These are phyloP conservation scores for Cotesia congregata DNA, from an alignment of 2,888 invertebrate species.

Conservation along the genomic window DNA sequence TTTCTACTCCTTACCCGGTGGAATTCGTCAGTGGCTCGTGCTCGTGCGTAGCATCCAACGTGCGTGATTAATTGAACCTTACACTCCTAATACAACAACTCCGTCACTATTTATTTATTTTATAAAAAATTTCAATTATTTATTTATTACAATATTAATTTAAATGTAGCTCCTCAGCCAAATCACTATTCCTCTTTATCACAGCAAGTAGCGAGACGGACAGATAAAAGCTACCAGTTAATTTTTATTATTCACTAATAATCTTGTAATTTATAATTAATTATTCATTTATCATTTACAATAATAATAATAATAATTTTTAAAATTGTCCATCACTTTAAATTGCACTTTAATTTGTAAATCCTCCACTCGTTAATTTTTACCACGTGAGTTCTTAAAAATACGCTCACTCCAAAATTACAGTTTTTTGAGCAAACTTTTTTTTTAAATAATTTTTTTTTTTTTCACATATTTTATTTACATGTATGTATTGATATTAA, in stretches of 20 bases:
- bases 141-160: neutral
- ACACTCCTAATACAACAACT: slow-evolving; percentile 25
- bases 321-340: too few species aligned
- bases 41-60: slow-evolving; percentile 47
- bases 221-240: neutral
- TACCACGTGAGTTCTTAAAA: too few species aligned
- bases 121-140: slow-evolving; percentile 11
- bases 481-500: neutral
- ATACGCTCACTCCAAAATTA: neutral
- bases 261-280: too few species aligned
- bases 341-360: too few species aligned
- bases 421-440: slow-evolving; percentile 10
- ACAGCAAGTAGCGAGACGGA: slow-evolving; percentile 3
- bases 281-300: too few species aligned
- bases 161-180: neutral
- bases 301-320: too few species aligned
- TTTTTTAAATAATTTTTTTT: neutral
- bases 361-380: too few species aligned
- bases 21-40: slow-evolving; percentile 42
- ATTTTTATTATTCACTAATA: too few species aligned
- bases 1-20: slow-evolving; percentile 45
- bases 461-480: neutral
- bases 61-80: slow-evolving; percentile 44
- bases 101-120: slow-evolving; percentile 27
- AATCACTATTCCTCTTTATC: slow-evolving; percentile 24